Evolutionary conservation across 2,888 invertebrate genomes (phyloP), one percentile per base, ranked within the genome.

Genomic region (Gandaritis pyraliata): DNA sequence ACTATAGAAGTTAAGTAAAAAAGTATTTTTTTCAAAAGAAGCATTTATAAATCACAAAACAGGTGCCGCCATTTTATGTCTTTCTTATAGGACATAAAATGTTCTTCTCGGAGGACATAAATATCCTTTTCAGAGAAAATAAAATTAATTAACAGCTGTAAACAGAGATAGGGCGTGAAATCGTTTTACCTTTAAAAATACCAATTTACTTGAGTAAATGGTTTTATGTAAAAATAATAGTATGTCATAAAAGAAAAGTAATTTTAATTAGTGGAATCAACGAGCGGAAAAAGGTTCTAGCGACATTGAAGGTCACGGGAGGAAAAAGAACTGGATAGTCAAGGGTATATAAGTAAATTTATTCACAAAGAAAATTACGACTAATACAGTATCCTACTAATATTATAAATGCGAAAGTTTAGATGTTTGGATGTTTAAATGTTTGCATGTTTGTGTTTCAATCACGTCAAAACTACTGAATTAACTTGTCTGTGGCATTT

Each of bases 231-330:
- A 23, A 23, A 12, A 47, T 47, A n/a, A n/a, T n/a, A n/a, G n/a
- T n/a, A 16, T 39, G 41, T 23, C 48, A 33, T 18, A 10, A 41
- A 49, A 33, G 57, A n/a, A 45, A 64, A 52, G 66, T 61, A 71
- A 71, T 76, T 76, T 75, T 75, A 76, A 78, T 80, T 78, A 78
- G 72, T 70, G 68, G 72, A 80, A 72, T 70, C 72, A 72, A 70
- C 58, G 70, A 64, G 70, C 68, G 72, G 69, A 72, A 74, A 72
- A 69, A 38, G 12, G 33, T 33, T 33, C 10, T 2, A 33, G 33
- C 23, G 23, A 2, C 23, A 23, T 23, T 23, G 23, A 23, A 23
- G 23, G 23, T 23, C 6, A 23, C 5, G 23, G 6, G 23, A 23
- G 1, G 6, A 23, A 23, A 23, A 2, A 2, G n/a, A n/a, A n/a